Evolutionary conservation across 2,888 invertebrate genomes (phyloP).

Genomic region (Tachina grossa): DNA sequence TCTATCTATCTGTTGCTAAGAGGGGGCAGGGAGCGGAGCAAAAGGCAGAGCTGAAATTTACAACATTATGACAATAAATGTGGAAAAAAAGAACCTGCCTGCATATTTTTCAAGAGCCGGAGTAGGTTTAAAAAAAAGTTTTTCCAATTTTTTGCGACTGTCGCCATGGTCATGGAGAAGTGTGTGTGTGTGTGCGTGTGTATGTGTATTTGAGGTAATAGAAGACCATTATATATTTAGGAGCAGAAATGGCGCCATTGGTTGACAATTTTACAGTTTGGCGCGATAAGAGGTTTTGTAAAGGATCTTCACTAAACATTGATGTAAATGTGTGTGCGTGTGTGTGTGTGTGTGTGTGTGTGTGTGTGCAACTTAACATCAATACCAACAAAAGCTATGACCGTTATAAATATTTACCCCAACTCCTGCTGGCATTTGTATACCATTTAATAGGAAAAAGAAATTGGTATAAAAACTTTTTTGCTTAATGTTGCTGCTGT

Average conservation of each 20-base stretch:
- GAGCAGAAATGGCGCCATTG: constrained; percentile 67
- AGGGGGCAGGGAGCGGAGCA: background rate
- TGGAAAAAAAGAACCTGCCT: constrained; percentile 60
- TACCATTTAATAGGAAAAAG: constrained; percentile 35
- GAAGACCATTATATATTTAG: constrained; percentile 65
- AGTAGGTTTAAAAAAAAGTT: background rate
- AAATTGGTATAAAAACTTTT: constrained; percentile 45
- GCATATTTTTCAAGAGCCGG: constrained; percentile 55
- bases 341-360: constrained; percentile 7
- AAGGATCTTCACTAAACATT: constrained; percentile 46
- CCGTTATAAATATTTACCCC: constrained; percentile 63
- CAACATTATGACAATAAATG: constrained; percentile 69
- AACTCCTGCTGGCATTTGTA: background rate
- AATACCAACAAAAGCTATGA: constrained; percentile 64
- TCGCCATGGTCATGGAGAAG: constrained; percentile 60
- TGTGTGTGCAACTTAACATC: constrained; percentile 40
- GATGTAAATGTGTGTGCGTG: background rate
- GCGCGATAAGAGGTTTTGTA: constrained; percentile 69
- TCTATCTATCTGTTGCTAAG: too few relatives aligned
- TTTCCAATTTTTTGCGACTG: constrained; percentile 33
- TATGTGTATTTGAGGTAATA: constrained; percentile 48
- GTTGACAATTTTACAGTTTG: constrained; percentile 71
- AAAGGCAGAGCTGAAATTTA: constrained; percentile 40
- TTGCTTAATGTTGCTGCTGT: constrained; percentile 36
- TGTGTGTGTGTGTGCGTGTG: background rate